Evolutionary conservation across 2,113 vertebrate species (phyloP).

Genomic region (Dromaius novaehollandiae): DNA sequence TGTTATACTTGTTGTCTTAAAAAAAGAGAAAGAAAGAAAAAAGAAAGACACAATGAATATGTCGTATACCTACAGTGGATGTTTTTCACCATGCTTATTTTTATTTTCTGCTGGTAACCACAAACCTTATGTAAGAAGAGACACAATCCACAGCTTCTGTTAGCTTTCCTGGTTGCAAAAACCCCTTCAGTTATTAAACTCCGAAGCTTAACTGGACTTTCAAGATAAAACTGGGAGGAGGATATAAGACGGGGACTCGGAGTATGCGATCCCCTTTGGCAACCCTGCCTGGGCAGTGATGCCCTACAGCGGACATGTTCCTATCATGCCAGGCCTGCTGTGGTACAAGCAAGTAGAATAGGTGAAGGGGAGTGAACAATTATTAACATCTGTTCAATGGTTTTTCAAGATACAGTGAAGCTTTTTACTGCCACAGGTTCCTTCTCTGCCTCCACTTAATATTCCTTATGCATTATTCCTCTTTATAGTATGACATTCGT

Average conservation of each 20-base stretch:
- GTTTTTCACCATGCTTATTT: background rate
- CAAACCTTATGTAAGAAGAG: background rate
- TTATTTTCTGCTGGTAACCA: background rate
- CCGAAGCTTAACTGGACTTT: background rate
- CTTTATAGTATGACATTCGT: background rate
- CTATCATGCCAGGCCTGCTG: background rate
- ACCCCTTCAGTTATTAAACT: background rate
- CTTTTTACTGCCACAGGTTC: background rate
- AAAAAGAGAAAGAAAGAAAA: background rate
- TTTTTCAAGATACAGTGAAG: background rate
- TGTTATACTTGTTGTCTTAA: background rate
- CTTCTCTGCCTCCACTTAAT: background rate
- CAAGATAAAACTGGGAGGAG: background rate
- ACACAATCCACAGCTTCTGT: background rate
- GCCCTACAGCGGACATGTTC: too few species aligned
- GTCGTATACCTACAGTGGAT: background rate
- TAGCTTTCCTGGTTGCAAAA: background rate
- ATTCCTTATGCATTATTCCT: fast-evolving
- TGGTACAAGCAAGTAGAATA: background rate
- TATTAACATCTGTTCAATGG: fast-evolving
- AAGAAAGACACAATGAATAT: background rate
- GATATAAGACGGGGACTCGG: background rate
- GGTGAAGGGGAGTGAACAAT: background rate
- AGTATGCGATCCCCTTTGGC: background rate
- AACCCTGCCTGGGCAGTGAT: background rate